Conservation (phyloP, 2,797 vertebrate genomes). For the Epinephelus awoara region DNA sequence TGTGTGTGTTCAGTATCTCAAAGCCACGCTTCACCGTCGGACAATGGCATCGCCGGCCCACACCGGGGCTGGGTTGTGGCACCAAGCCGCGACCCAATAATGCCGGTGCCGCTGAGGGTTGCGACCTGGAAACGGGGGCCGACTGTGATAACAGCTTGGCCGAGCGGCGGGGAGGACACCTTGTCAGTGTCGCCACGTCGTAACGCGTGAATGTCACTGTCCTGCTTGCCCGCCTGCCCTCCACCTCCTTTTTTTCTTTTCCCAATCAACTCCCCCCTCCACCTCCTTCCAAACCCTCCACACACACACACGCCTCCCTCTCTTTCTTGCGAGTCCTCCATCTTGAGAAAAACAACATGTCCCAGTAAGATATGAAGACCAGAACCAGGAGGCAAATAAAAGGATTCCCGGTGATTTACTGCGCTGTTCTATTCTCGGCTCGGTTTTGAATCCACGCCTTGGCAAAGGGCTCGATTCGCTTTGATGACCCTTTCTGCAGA, state of each 20-base stretch:
- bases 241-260: conserved; percentile 47
- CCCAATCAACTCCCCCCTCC: conserved; percentile 36
- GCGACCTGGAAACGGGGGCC: conserved; percentile 87
- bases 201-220: conserved; percentile 86
- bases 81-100: conserved; percentile 89
- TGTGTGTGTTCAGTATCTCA: conserved; percentile 67
- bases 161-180: conserved; percentile 80
- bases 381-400: conserved; percentile 58
- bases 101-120: conserved; percentile 87
- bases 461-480: conserved; percentile 39
- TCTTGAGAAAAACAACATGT: conserved; percentile 71
- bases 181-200: conserved; percentile 82
- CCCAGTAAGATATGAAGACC: conserved; percentile 50
- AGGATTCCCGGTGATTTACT: conserved; percentile 58
- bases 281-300: conserved; percentile 1
- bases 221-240: conserved; percentile 64
- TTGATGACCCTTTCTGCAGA: conserved; percentile 57
- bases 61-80: conserved; percentile 78
- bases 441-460: conserved; percentile 47
- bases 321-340: conserved; percentile 56
- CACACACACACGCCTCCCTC: conserved; percentile 46
- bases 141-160: conserved; percentile 88
- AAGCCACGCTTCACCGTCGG: conserved; percentile 80
- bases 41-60: conserved; percentile 79
- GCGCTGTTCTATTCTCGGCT: conserved; percentile 45